phyloP scores from a whole-genome alignment of 1,140 invertebrate species.

The Philotrypesis tridentata region DNA sequence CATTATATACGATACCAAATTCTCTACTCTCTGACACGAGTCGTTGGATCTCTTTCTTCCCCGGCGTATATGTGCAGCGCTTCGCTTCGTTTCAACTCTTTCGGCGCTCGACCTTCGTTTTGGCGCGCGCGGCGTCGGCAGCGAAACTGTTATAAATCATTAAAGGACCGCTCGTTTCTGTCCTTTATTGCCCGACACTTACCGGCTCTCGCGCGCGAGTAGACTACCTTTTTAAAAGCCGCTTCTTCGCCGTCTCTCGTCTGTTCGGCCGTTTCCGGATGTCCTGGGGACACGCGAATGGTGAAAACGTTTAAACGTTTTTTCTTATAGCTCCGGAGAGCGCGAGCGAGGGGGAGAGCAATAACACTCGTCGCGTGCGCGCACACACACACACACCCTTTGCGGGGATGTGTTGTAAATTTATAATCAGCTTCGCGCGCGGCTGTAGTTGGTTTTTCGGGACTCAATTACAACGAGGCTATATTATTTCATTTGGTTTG shows the following conservation, averaged over 20 bases:
- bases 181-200: constrained; percentile 40
- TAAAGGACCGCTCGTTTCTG: constrained; percentile 51
- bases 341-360: background rate
- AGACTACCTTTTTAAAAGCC: background rate
- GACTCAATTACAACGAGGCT: no score
- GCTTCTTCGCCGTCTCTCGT: background rate
- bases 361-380: background rate
- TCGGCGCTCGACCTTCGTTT: constrained; percentile 39
- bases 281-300: background rate
- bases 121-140: constrained; percentile 52
- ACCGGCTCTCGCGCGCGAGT: background rate
- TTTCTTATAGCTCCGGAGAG: background rate
- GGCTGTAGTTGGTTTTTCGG: no score
- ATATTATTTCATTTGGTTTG: no score
- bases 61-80: constrained; percentile 48
- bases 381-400: background rate
- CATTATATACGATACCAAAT: background rate
- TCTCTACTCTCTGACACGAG: background rate
- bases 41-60: constrained; percentile 13
- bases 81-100: constrained; percentile 5
- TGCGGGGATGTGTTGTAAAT: background rate
- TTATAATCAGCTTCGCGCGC: background rate
- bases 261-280: constrained; percentile 19
- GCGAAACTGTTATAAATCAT: constrained; percentile 64
- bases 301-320: constrained; percentile 3